phyloP scores from a whole-genome alignment of 2,113 vertebrate genomes.

The Alouatta palliata region DNA sequence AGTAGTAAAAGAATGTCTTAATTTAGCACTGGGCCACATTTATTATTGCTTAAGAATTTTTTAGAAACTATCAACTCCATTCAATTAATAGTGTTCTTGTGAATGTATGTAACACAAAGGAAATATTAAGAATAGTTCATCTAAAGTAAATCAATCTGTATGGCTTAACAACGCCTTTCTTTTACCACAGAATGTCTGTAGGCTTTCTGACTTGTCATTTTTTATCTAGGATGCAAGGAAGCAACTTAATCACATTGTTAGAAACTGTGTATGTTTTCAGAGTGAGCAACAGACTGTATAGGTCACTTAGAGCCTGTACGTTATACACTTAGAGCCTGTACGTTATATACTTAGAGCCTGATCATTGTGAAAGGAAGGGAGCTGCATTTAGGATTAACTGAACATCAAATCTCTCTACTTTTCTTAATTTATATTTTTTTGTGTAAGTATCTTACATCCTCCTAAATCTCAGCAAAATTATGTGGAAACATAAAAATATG shows the following conservation, averaged over 20 bases:
- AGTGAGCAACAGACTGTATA: not conserved
- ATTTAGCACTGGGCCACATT: slow-evolving; percentile 75
- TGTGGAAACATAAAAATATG: not conserved
- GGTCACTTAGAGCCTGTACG: not conserved
- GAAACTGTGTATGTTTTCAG: not conserved
- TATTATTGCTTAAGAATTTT: slow-evolving; percentile 60
- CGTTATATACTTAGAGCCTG: too few species aligned
- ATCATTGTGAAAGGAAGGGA: not conserved
- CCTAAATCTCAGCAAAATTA: not conserved
- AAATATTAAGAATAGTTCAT: slow-evolving; percentile 48
- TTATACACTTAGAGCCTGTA: too few species aligned
- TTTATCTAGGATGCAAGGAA: not conserved
- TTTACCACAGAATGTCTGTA: not conserved
- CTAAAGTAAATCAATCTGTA: slow-evolving; percentile 30
- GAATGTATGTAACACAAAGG: slow-evolving; percentile 34
- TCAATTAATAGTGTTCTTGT: slow-evolving; percentile 65
- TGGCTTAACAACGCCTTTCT: slow-evolving; percentile 4
- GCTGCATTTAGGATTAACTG: too few species aligned
- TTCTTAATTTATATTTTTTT: not conserved
- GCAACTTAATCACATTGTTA: not conserved
- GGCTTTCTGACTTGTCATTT: not conserved
- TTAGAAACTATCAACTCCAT: slow-evolving; percentile 42
- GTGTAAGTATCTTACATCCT: not conserved
- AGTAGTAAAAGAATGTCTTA: slow-evolving; percentile 75
- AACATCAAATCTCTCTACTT: not conserved